These are phyloP conservation scores for Pseudocheirus occidentalis DNA, from an alignment of 2,797 vertebrate species.

Conservation along the genomic window DNA sequence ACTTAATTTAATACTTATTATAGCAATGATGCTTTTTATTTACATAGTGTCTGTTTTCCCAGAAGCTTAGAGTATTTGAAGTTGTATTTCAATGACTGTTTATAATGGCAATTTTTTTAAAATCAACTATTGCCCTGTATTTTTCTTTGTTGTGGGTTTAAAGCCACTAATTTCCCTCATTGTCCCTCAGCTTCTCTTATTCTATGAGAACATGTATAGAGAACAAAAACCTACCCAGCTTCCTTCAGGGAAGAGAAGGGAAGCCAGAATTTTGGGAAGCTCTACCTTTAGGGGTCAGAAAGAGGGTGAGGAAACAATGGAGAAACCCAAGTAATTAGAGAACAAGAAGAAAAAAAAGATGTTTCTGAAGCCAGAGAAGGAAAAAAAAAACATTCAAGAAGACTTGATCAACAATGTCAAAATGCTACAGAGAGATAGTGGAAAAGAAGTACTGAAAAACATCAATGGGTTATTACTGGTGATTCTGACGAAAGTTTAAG, in stretches of 20 bases:
- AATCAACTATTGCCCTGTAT: slow-evolving; percentile 58
- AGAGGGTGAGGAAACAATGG: not conserved
- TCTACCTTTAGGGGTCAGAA: not conserved
- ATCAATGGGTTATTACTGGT: not conserved
- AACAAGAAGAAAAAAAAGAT: not conserved
- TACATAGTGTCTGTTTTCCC: slow-evolving; percentile 32
- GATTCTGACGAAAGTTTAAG: not conserved
- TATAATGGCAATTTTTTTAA: slow-evolving; percentile 77
- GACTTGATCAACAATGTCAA: not conserved
- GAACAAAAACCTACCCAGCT: slow-evolving; percentile 65
- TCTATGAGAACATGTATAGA: slow-evolving; percentile 69
- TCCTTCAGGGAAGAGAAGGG: slow-evolving; percentile 44
- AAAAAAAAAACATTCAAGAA: not conserved
- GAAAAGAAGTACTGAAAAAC: not conserved
- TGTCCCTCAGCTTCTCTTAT: slow-evolving; percentile 65
- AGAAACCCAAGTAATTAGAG: not conserved
- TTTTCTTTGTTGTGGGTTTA: slow-evolving; percentile 58
- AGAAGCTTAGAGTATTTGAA: slow-evolving; percentile 44
- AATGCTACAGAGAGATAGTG: not conserved
- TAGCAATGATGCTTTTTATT: slow-evolving; percentile 43
- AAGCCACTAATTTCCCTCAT: slow-evolving; percentile 58
- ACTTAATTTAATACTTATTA: slow-evolving; percentile 82
- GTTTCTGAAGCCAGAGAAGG: not conserved
- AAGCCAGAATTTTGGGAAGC: not conserved
- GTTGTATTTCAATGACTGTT: slow-evolving; percentile 61